phyloP scores from a whole-genome alignment of 2,888 invertebrate genomes.

The Neoaliturus tenellus region DNA sequence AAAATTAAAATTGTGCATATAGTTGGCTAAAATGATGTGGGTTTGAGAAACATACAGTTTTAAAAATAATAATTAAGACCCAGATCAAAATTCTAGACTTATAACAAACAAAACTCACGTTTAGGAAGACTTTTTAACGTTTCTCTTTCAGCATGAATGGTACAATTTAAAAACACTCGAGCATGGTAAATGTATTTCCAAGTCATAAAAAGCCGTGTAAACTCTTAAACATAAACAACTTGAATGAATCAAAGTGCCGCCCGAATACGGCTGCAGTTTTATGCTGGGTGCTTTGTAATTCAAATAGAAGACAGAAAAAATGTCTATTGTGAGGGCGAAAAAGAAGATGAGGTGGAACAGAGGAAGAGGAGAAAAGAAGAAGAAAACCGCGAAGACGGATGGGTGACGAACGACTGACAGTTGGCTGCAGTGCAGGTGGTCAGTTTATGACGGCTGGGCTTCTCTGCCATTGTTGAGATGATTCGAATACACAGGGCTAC shows the following conservation, averaged over 20 bases:
- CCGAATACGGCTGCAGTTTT: neutral
- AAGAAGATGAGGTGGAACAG: constrained; percentile 17
- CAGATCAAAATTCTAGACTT: too few species aligned
- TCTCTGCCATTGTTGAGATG: neutral
- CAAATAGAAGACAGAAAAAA: neutral
- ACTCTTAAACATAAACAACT: neutral
- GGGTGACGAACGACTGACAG: neutral
- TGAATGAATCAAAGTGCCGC: neutral
- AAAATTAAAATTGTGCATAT: too few species aligned
- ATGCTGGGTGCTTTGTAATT: neutral
- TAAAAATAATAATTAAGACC: too few species aligned
- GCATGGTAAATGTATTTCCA: neutral
- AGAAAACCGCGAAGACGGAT: neutral
- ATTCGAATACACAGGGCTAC: neutral
- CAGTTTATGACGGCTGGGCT: neutral
- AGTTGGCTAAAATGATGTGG: too few species aligned
- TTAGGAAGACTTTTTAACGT: too few species aligned
- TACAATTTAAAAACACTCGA: neutral
- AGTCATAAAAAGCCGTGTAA: neutral
- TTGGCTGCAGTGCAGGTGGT: neutral
- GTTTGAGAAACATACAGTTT: too few species aligned
- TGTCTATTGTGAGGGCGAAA: neutral
- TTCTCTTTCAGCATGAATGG: too few species aligned
- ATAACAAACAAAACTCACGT: too few species aligned
- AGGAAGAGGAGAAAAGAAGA: neutral